Evolutionary conservation across 2,888 invertebrate species (phyloP).

Genomic region (Megamerina dolium): DNA sequence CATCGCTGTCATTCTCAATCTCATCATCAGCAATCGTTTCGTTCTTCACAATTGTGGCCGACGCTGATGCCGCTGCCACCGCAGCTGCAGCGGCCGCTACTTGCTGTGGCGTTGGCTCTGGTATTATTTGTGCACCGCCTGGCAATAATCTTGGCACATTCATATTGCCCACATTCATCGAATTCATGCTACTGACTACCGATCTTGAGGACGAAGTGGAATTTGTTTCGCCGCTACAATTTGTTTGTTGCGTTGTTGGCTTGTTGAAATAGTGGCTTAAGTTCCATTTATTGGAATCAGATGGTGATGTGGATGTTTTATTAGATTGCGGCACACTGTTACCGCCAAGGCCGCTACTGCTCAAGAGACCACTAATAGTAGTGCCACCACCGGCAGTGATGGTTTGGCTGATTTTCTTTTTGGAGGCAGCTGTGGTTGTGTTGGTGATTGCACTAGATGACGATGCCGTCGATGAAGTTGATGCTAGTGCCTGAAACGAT

Average conservation of each 20-base stretch:
- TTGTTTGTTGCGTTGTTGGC: slow-evolving; percentile 26
- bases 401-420: slow-evolving; percentile 31
- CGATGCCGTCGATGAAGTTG: too few species aligned
- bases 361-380: slow-evolving; percentile 32
- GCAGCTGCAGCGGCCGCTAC: slow-evolving; percentile 8
- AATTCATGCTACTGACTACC: slow-evolving; percentile 26
- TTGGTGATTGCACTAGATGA: slow-evolving; percentile 15
- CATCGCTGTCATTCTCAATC: slow-evolving; percentile 26
- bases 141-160: slow-evolving; percentile 38
- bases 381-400: slow-evolving; percentile 33
- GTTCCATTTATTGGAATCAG: slow-evolving; percentile 42
- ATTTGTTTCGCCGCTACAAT: too few species aligned
- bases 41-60: slow-evolving; percentile 42
- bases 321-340: slow-evolving; percentile 33
- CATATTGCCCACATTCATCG: slow-evolving; percentile 34
- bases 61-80: slow-evolving; percentile 22
- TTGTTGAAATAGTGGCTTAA: slow-evolving; percentile 39
- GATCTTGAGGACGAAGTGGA: slow-evolving; percentile 14
- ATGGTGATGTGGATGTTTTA: slow-evolving; percentile 41
- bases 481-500: slow-evolving; percentile 17
- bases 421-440: slow-evolving; percentile 15
- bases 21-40: slow-evolving; percentile 29
- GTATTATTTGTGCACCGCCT: slow-evolving; percentile 42
- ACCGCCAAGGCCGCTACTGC: slow-evolving; percentile 21
- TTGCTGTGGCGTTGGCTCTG: slow-evolving; percentile 32